These are phyloP conservation scores for Tamandua tetradactyla DNA, from an alignment of 2,797 vertebrate species.

Conservation along the genomic window DNA sequence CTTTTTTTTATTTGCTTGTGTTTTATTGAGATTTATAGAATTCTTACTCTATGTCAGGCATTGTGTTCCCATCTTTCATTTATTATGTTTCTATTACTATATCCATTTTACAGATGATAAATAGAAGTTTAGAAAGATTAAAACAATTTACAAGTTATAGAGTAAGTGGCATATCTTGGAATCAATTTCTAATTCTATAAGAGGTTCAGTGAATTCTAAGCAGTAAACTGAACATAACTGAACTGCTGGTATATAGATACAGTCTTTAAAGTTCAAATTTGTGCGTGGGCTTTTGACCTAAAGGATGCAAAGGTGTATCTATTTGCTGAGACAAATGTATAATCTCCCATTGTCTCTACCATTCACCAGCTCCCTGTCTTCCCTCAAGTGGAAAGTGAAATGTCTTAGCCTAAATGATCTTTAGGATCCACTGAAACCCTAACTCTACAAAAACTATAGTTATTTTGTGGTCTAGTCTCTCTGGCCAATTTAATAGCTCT, in stretches of 20 bases:
- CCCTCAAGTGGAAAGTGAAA: not conserved
- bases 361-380: not conserved
- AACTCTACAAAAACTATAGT: not conserved
- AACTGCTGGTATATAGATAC: not conserved
- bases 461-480: not conserved
- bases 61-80: not conserved
- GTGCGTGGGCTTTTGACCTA: not conserved
- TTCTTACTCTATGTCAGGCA: not conserved
- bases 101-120: not conserved
- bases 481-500: not conserved
- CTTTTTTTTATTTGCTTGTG: not conserved
- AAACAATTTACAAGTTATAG: not conserved
- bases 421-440: not conserved
- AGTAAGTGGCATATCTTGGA: not conserved
- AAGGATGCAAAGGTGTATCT: not conserved
- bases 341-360: not conserved
- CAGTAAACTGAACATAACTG: not conserved
- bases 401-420: not conserved
- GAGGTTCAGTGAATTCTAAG: not conserved
- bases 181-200: not conserved
- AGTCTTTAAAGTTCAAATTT: constrained; percentile 35
- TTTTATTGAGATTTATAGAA: not conserved
- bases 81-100: not conserved
- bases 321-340: not conserved
- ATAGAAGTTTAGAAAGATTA: not conserved